These are phyloP conservation scores for Tiliacea aurago DNA, from an alignment of 2,888 invertebrate genomes.

Conservation along the genomic window DNA sequence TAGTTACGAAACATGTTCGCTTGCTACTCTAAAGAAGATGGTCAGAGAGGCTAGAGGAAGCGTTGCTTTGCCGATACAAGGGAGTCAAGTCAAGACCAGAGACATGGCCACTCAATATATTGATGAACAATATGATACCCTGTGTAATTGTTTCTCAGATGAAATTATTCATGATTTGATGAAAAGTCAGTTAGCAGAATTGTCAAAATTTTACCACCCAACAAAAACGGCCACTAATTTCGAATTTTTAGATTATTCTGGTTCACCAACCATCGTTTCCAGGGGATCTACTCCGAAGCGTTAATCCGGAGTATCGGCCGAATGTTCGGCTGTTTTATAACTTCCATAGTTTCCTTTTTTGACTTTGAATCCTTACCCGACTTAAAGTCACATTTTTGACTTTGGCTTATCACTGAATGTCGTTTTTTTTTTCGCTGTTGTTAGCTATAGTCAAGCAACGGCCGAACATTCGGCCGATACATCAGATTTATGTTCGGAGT, in stretches of 20 bases:
- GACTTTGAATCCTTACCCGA: too few species aligned
- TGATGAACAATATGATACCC: conserved; percentile 74
- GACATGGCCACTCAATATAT: conserved; percentile 76
- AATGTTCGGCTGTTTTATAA: too few species aligned
- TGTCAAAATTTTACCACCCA: conserved; percentile 18
- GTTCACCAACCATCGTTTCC: neutral
- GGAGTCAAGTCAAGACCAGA: conserved; percentile 68
- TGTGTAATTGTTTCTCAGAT: conserved; percentile 81
- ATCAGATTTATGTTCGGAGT: too few species aligned
- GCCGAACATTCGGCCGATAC: too few species aligned
- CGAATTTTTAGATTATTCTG: neutral
- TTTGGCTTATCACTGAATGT: too few species aligned
- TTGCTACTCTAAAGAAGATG: conserved; percentile 72
- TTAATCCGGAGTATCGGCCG: too few species aligned
- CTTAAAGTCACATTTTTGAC: too few species aligned
- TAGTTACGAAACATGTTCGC: conserved; percentile 77
- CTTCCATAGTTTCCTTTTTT: too few species aligned
- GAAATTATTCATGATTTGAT: conserved; percentile 48
- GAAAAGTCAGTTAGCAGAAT: neutral
- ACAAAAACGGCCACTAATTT: neutral
- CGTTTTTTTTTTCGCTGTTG: too few species aligned
- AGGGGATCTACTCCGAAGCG: too few species aligned
- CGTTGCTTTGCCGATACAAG: conserved; percentile 44
- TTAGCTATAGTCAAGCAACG: too few species aligned
- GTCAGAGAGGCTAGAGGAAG: conserved; percentile 73